Base-by-base conservation (phyloP, 2,888 invertebrate species). In the Aphelenchoides bicaudatus region DNA sequence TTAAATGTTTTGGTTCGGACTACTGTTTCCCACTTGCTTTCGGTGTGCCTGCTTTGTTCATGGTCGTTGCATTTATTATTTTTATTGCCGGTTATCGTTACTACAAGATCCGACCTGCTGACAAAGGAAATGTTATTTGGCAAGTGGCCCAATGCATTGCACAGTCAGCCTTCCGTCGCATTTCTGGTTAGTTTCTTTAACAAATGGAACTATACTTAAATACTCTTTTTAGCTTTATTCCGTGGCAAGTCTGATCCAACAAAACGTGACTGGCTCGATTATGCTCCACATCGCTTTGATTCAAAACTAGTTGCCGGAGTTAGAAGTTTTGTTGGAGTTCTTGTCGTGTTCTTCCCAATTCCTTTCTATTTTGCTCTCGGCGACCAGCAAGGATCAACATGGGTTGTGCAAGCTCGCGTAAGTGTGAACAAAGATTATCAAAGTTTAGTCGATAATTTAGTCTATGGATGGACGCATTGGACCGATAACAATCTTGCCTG, bases 191-290 rank as follows among this genome's bases (percentile, higher is more conserved):
- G n/a, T n/a, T n/a, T n/a, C n/a, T n/a, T n/a, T n/a, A n/a, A n/a
- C n/a, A n/a, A n/a, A n/a, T n/a, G n/a, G n/a, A n/a, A n/a, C n/a
- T n/a, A 19, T 6, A 25, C 43, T 6, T 6, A 8, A 8, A 19
- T 19, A 10, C 43, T 19, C 16, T 10, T 34, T 10, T 34, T n/a
- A 10, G 34, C 34, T n/a, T n/a, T 43, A 6, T 10, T 21, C 23
- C 23, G 43, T n/a, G 16, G 16, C 16, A 19, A 25, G 6, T 34
- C 34, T n/a, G 43, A 43, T n/a, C 43, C 43, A n/a, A 43, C 43
- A 25, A 43, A 43, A 43, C 43, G 43, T n/a, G 90, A 92, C 75
- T 96, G 93, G 91, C 81, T 96, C 62, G 92, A 96, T 79, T 86
- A 90, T 78, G 90, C 96, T 0, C 86, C 87, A 63, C 87, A 87